Base-by-base conservation (phyloP, 2,113 vertebrate genomes). In the Camelus bactrianus region DNA sequence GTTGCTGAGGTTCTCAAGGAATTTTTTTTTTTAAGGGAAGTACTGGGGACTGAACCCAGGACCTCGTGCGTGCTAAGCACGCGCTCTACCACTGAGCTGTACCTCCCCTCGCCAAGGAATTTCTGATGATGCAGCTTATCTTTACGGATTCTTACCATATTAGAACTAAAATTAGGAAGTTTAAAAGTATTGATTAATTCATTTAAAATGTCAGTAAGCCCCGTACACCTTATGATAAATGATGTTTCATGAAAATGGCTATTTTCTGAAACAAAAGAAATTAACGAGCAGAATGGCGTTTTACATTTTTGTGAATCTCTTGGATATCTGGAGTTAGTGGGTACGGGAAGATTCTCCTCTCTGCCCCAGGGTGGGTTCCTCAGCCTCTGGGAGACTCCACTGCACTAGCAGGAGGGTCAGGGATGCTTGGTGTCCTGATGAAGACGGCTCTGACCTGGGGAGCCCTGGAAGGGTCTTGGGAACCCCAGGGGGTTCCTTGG, bases 161-260 rank as follows among this genome's bases (percentile, higher is more conserved):
- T 76, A 60, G 48, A 76, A 54, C 85, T 81, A 58, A 75, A 89
- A 52, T 12, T 48, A 46, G 70, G 8, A 75, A 9, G 6, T 76
- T 69, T n/a, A 2, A 70, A 89, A 90, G 48, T 56, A 54, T 16
- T 90, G 80, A 54, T 70, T 91, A 35, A 64, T 72, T 92, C 35
- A 85, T 77, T 88, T 48, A 28, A 92, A 70, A 50, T 72, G 28
- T 28, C 16, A 60, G 2, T 28, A 79, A 92, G 3, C 6, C 17
- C 12, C 58, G 94, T 88, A 26, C 8, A 38, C 80, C 60, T 75
- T 84, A 65, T 64, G 65, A 58, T 24, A 93, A 81, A n/a, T 30
- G 75, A 17, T 26, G 22, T 77, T 38, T 94, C 72, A 67, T 48
- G 56, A 91, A 86, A 96, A 86, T 93, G 42, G 72, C 38, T 62